Conservation (phyloP, 1,140 invertebrate genomes). For the Drosophila equinoxialis region DNA sequence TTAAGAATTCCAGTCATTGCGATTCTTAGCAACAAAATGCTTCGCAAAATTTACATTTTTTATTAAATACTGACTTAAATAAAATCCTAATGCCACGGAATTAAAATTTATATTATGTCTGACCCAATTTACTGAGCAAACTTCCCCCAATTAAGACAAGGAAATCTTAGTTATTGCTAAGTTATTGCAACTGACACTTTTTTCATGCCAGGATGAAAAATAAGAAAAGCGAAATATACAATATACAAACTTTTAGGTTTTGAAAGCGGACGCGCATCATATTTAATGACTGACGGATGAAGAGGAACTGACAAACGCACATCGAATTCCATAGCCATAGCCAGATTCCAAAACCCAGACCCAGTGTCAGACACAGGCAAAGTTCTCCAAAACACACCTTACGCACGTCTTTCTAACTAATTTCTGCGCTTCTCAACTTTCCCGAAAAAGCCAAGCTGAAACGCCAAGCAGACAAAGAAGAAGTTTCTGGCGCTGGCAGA, state of each 20-base stretch:
- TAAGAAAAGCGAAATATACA: neutral
- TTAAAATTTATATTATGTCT: neutral
- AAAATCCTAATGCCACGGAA: no score
- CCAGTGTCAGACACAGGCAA: conserved; percentile 14
- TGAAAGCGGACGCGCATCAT: conserved; percentile 22
- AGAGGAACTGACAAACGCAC: conserved; percentile 18
- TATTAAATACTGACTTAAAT: neutral
- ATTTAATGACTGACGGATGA: conserved; percentile 17
- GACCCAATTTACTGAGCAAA: neutral
- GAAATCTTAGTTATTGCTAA: neutral
- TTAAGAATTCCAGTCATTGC: no score
- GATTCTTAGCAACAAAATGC: no score
- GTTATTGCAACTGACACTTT: conserved; percentile 39
- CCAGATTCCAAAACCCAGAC: neutral
- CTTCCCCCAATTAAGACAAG: neutral
- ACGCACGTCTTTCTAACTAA: conserved; percentile 61
- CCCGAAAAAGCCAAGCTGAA: conserved; percentile 8
- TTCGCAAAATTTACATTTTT: neutral
- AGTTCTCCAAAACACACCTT: conserved; percentile 50
- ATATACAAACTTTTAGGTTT: neutral
- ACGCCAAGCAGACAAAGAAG: conserved; percentile 10
- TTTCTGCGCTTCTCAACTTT: conserved; percentile 55
- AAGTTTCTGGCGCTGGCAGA: conserved; percentile 37
- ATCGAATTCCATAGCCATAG: conserved; percentile 1
- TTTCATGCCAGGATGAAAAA: conserved; percentile 31